A percentile compares a stretch with the other conserved stretches of the same genome.
Conservation (phyloP, 1,140 invertebrate species). For the Papilio helenus region DNA sequence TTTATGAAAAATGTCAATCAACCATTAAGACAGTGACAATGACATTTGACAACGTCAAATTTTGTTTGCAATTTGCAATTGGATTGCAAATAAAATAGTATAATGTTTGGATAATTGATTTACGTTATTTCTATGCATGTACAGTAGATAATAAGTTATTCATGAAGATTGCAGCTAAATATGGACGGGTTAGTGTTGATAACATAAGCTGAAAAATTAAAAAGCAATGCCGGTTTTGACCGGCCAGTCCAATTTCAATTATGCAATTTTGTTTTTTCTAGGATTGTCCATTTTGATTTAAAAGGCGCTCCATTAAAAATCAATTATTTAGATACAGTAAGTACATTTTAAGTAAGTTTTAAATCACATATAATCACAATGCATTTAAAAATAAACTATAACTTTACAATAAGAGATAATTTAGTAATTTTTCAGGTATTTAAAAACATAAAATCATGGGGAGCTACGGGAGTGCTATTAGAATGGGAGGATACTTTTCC, state of each 20-base stretch:
- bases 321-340: conserved; percentile 64
- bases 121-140: background rate
- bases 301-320: conserved; percentile 70
- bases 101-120: background rate
- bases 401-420: too few relatives aligned
- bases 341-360: conserved; percentile 13
- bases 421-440: conserved; percentile 47
- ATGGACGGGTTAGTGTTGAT: conserved; percentile 7
- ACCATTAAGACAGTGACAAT: too few relatives aligned
- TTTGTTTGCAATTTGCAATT: too few relatives aligned
- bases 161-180: background rate
- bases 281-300: conserved; percentile 73
- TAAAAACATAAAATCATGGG: conserved; percentile 83
- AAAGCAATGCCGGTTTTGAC: background rate
- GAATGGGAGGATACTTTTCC: conserved; percentile 98
- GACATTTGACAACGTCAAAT: too few relatives aligned
- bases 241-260: background rate
- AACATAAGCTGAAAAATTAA: background rate
- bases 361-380: background rate
- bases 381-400: too few relatives aligned
- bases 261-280: conserved; percentile 44
- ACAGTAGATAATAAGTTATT: background rate
- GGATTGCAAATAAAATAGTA: background rate
- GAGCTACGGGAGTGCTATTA: conserved; percentile 92
- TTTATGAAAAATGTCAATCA: too few relatives aligned